Base-by-base conservation (phyloP, 1,140 invertebrate species). In the Sycophila sp. region DNA sequence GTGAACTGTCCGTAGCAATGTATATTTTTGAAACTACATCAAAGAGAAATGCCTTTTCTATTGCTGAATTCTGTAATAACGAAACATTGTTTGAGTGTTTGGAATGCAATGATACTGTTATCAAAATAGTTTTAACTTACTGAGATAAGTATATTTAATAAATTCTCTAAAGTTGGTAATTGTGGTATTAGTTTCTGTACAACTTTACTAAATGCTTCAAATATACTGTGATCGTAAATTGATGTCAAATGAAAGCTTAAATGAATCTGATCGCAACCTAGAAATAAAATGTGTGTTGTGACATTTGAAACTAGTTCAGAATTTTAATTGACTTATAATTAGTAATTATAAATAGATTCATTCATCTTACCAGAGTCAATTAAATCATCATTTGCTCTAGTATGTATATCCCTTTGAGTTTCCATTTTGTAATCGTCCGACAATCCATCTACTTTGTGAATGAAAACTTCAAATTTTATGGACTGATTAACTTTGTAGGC, bases 221-320 rank as follows among this genome's bases (percentile, higher is more conserved):
- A 99, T 86, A 99, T 99, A 68, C 98, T 99, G 83, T 99, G 98
- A 87, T 99, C 98, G 85, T 99, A 99, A 74, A 99, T 99, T 68
- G 96, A 99, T 13, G 98, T 99, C 42, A 99, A 87, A 86, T 99
- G 97, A 87, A 99, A 99, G 80, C 96, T 96, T 17, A 96, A 84
- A 83, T 96, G 93, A 67, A 96, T 94, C 85, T 95, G 92, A 78
- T 96, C 93, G 75, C 88, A 90, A 45, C 90, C 90, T 90, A 73
- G 49, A 87, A 83, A 71, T 42, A 49, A 65, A 62, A 49, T 56
- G 65, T 32, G 53, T 42, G 55, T 34, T 47, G 19, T 47, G 6
- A 15, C 13, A 47, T n/a, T 8, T n/a, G 5, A n/a, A n/a, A n/a
- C n/a, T n/a, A n/a, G n/a, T n/a, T n/a, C n/a, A n/a, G n/a, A n/a